Evolutionary conservation across 1,140 invertebrate species (phyloP).

Genomic region (Drosophila yakuba): DNA sequence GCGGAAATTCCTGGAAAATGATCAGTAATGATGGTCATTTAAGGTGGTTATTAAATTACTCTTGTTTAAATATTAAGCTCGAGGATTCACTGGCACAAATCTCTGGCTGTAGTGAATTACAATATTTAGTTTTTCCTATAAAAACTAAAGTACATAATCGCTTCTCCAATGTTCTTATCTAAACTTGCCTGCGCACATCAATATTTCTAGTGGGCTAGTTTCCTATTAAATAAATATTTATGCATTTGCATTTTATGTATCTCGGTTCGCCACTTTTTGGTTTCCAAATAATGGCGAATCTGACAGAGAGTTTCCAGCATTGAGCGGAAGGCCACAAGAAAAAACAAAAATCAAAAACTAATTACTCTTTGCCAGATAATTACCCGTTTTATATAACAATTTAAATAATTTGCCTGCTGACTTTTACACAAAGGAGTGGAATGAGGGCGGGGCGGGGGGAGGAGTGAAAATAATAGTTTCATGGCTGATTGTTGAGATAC

Average conservation of each 20-base stretch:
- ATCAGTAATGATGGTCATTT: no score
- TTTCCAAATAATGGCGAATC: not conserved
- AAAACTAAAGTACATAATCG: no score
- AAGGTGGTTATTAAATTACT: no score
- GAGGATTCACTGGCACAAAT: no score
- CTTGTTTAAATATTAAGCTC: no score
- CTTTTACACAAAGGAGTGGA: slow-evolving; percentile 34
- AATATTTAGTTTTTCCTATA: no score
- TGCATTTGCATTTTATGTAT: no score
- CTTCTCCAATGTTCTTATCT: no score
- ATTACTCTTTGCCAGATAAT: slow-evolving; percentile 67
- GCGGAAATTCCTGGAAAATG: not conserved
- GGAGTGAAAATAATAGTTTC: slow-evolving; percentile 58
- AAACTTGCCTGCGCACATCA: no score
- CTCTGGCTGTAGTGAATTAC: no score
- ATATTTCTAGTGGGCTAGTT: no score
- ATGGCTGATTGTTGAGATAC: slow-evolving; percentile 37
- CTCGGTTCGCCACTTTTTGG: not conserved
- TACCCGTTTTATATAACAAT: slow-evolving; percentile 77
- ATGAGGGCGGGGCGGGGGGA: not conserved
- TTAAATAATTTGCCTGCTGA: slow-evolving; percentile 77
- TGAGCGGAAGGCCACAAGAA: slow-evolving; percentile 17
- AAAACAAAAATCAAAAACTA: slow-evolving; percentile 50
- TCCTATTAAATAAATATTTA: not conserved
- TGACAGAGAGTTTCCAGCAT: not conserved